Conservation (phyloP, 2,113 vertebrate species). For the Ammodramus savannarum region DNA sequence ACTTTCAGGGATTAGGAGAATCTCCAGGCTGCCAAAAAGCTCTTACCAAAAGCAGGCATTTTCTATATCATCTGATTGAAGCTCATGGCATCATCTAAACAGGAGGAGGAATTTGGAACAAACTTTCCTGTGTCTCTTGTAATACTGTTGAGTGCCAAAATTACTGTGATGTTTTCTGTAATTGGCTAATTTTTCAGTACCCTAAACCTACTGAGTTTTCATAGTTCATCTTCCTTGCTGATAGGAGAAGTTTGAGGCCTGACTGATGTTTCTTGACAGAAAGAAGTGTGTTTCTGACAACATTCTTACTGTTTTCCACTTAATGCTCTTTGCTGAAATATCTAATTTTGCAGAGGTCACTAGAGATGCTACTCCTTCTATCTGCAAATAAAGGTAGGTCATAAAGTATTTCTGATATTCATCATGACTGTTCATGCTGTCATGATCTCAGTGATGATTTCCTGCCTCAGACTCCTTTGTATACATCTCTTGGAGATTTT, state of each 20-base stretch:
- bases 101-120: background rate
- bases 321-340: background rate
- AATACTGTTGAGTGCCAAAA: background rate
- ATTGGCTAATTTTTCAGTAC: background rate
- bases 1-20: background rate
- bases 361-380: background rate
- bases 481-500: background rate
- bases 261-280: background rate
- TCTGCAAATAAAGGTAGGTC: background rate
- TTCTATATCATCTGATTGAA: background rate
- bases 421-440: background rate
- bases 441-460: background rate
- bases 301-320: background rate
- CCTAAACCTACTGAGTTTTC: background rate
- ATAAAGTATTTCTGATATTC: background rate
- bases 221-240: background rate
- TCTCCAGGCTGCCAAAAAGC: background rate
- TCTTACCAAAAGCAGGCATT: background rate
- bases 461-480: background rate
- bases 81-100: background rate
- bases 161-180: background rate
- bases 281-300: background rate
- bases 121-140: background rate
- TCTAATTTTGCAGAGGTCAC: background rate
- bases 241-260: background rate